phyloP scores from a whole-genome alignment of 1,140 invertebrate genomes.

The Theocolax elegans region DNA sequence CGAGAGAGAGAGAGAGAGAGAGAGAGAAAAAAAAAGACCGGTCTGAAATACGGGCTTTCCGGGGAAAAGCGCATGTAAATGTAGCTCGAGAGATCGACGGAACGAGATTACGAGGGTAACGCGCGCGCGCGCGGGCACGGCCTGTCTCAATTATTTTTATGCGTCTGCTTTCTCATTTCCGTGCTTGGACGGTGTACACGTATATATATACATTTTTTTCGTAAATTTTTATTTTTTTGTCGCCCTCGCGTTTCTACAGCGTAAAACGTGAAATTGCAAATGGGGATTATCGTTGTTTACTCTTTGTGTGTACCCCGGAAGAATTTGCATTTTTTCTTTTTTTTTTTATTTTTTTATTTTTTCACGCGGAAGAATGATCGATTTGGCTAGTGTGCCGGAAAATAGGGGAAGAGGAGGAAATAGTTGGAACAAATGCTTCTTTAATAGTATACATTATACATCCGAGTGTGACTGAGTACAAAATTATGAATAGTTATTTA shows the following conservation, averaged over 20 bases:
- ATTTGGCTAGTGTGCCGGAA: too few relatives aligned
- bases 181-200: neutral
- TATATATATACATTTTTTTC: neutral
- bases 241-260: neutral
- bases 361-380: too few relatives aligned
- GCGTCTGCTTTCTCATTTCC: constrained; percentile 1
- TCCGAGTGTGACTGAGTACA: too few relatives aligned
- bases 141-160: constrained; percentile 40
- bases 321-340: constrained; percentile 32
- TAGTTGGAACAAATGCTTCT: too few relatives aligned
- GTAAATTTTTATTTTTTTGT: constrained; percentile 1
- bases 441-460: too few relatives aligned
- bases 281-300: constrained; percentile 31
- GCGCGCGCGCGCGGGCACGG: neutral
- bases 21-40: neutral
- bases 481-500: too few relatives aligned
- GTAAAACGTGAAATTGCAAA: constrained; percentile 38
- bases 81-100: constrained; percentile 17
- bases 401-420: too few relatives aligned
- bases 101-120: constrained; percentile 34
- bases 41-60: constrained; percentile 12
- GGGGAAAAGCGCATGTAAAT: constrained; percentile 18
- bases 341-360: too few relatives aligned
- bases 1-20: neutral
- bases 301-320: constrained; percentile 33